Percentiles rank a stretch among this genome's conserved stretches.
Evolutionary conservation across 2,797 vertebrate species (phyloP).

Genomic region (Myotis daubentonii): DNA sequence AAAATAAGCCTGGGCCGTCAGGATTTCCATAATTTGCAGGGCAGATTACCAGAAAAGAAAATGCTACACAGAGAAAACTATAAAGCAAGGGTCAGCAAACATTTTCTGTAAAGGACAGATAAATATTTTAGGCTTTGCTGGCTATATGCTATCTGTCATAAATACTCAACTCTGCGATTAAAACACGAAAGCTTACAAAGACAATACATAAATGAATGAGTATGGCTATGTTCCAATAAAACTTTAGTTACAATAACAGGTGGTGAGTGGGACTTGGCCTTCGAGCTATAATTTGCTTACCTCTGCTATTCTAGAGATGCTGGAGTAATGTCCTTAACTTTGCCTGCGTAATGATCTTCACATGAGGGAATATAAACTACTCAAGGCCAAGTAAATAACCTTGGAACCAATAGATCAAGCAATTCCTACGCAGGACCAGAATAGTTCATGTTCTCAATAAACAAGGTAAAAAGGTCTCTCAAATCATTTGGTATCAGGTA

Average conservation of each 20-base stretch:
- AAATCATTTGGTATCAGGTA: neutral
- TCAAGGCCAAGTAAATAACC: constrained; percentile 29
- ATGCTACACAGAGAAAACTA: neutral
- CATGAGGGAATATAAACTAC: neutral
- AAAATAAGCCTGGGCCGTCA: neutral
- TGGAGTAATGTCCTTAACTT: neutral
- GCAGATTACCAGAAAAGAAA: constrained; percentile 13
- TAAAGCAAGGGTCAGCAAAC: neutral
- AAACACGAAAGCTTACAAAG: constrained; percentile 30
- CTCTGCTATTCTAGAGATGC: neutral
- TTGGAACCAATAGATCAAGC: neutral
- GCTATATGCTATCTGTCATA: neutral
- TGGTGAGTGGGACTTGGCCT: neutral
- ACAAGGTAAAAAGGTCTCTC: constrained; percentile 11
- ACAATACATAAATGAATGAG: constrained; percentile 29
- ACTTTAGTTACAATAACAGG: constrained; percentile 30
- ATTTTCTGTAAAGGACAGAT: neutral
- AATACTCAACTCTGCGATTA: neutral
- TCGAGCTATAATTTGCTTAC: neutral
- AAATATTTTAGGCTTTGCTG: constrained; percentile 24
- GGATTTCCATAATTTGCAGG: neutral
- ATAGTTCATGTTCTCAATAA: constrained; percentile 12
- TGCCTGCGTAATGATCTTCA: neutral
- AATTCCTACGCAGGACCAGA: neutral
- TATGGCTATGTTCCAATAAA: constrained; percentile 24